These are phyloP conservation scores for Aleiodes testaceus DNA, from an alignment of 2,888 invertebrate species.

Conservation along the genomic window DNA sequence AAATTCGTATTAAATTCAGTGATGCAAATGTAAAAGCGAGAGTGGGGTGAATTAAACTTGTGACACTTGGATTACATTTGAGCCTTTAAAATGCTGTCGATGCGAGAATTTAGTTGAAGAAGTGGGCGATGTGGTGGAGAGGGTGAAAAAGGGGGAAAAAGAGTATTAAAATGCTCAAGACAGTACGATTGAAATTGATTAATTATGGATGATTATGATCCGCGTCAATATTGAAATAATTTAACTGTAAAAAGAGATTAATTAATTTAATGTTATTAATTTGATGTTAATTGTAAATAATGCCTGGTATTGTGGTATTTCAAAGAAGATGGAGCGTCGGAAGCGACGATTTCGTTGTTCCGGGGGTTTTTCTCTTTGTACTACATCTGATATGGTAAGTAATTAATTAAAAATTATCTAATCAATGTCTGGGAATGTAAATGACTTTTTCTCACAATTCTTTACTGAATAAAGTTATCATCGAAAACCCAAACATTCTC, in stretches of 20 bases:
- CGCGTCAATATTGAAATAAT: background rate
- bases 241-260: background rate
- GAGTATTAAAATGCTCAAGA: background rate
- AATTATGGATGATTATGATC: constrained; percentile 7
- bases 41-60: constrained; percentile 8
- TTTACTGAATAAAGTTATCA: background rate
- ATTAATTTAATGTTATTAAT: background rate
- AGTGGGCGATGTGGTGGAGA: background rate
- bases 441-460: background rate
- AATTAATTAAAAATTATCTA: background rate
- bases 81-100: background rate
- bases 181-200: background rate
- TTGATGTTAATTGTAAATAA: constrained; percentile 65
- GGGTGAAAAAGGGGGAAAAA: background rate
- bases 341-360: constrained; percentile 90
- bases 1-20: constrained; percentile 1
- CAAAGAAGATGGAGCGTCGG: constrained; percentile 90
- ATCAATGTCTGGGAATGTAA: constrained; percentile 11
- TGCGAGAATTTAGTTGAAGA: background rate
- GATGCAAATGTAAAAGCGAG: constrained; percentile 10
- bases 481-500: background rate
- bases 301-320: constrained; percentile 91
- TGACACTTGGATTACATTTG: constrained; percentile 19
- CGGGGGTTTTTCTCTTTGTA: constrained; percentile 84
- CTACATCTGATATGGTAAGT: constrained; percentile 87